These are phyloP conservation scores for Copidosoma floridanum DNA, from an alignment of 1,140 invertebrate species.

Conservation along the genomic window DNA sequence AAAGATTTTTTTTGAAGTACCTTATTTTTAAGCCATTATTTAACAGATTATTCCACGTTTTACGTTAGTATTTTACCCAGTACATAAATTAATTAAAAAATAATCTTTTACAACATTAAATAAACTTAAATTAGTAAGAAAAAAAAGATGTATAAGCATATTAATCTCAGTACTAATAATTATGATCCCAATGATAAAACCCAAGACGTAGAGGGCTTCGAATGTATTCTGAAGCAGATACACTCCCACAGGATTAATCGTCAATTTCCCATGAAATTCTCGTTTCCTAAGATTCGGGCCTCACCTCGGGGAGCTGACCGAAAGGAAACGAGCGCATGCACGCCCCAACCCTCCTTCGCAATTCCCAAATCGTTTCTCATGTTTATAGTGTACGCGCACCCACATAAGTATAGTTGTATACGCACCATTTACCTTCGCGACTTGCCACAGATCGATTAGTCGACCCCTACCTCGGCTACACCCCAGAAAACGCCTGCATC, in stretches of 20 bases:
- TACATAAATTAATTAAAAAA: no score
- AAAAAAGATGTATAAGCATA: no score
- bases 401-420: background rate
- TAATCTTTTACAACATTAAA: no score
- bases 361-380: conserved; percentile 43
- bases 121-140: no score
- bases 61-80: no score
- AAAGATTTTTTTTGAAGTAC: no score
- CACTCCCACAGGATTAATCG: conserved; percentile 40
- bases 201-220: no score
- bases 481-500: background rate
- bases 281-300: conserved; percentile 33
- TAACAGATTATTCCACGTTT: no score
- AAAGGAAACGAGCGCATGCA: conserved; percentile 14
- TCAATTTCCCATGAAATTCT: conserved; percentile 18
- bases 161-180: no score
- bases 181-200: no score
- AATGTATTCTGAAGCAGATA: no score
- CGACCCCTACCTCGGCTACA: background rate
- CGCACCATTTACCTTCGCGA: conserved; percentile 30
- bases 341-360: conserved; percentile 16
- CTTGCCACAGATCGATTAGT: conserved; percentile 17
- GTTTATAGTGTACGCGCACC: conserved; percentile 29
- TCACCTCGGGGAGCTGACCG: conserved; percentile 37
- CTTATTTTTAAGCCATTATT: no score